Conservation (phyloP, 2,113 vertebrate species). For the Grammomys dolichurus region DNA sequence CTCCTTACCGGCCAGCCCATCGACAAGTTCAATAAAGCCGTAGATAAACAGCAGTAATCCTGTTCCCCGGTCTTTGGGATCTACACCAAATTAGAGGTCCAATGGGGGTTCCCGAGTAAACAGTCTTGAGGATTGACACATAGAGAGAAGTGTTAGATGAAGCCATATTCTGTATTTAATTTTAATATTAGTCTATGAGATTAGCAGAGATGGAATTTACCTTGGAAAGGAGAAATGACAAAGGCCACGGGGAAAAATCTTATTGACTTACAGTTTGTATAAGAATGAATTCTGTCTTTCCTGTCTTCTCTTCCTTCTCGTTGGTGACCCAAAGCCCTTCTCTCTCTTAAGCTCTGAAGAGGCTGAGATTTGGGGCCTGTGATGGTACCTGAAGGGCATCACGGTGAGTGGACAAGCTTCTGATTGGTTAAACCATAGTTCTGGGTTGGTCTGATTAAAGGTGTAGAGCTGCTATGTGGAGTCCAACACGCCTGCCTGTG, state of each 20-base stretch:
- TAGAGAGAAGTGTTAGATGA: slow-evolving; percentile 82
- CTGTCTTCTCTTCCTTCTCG: slow-evolving; percentile 2
- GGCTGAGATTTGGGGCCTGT: not conserved
- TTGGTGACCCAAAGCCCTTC: not conserved
- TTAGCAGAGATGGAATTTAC: slow-evolving; percentile 87
- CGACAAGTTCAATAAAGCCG: slow-evolving; percentile 85
- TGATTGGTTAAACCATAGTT: not conserved
- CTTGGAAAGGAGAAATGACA: slow-evolving; percentile 81
- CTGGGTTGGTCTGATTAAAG: not conserved
- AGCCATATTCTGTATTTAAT: slow-evolving; percentile 83
- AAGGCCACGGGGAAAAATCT: slow-evolving; percentile 70
- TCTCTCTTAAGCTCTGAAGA: not conserved
- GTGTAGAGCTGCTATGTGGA: not conserved
- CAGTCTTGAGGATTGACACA: slow-evolving; percentile 75
- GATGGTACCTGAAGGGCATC: not conserved
- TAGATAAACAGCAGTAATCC: slow-evolving; percentile 80
- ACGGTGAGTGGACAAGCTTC: not conserved
- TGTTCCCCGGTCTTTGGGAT: slow-evolving; percentile 53
- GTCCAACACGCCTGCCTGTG: not conserved
- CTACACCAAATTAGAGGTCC: slow-evolving; percentile 41
- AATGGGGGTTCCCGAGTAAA: slow-evolving; percentile 68
- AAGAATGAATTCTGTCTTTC: slow-evolving; percentile 50
- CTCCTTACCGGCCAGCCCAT: slow-evolving; percentile 52
- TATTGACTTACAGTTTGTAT: slow-evolving; percentile 72
- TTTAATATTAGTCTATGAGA: slow-evolving; percentile 87